Conservation (phyloP, 2,113 vertebrate species). For the Empidonax alnorum region DNA sequence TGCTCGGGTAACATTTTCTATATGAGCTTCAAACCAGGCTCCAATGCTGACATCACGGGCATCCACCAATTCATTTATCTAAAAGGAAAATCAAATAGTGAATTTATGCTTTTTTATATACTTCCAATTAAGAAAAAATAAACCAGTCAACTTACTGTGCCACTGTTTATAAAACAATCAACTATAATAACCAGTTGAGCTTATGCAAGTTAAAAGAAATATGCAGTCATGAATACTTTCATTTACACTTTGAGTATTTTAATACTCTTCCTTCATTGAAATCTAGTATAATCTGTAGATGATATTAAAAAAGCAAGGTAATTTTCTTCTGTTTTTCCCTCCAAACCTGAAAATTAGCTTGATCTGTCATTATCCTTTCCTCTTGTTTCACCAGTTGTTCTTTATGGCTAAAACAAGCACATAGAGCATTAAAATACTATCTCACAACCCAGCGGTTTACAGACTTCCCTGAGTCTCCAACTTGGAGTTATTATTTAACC, state of each 20-base stretch:
- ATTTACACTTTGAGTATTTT: neutral
- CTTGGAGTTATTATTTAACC: neutral
- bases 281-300: neutral
- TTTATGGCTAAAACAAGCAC: neutral
- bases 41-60: constrained; percentile 93
- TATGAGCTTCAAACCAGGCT: constrained; percentile 96
- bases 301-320: neutral
- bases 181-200: neutral
- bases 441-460: neutral
- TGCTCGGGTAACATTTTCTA: constrained; percentile 87
- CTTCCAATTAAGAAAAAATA: neutral
- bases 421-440: neutral
- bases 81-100: constrained; percentile 68
- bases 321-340: neutral
- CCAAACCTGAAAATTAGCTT: neutral
- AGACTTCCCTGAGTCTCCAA: neutral
- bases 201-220: neutral
- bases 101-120: constrained; percentile 22
- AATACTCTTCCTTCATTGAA: neutral
- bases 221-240: neutral
- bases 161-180: neutral
- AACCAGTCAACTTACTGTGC: neutral
- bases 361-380: neutral
- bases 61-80: constrained; percentile 99
- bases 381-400: neutral